Base-by-base conservation (phyloP, 1,140 invertebrate genomes). In the Hyles euphorbiae region DNA sequence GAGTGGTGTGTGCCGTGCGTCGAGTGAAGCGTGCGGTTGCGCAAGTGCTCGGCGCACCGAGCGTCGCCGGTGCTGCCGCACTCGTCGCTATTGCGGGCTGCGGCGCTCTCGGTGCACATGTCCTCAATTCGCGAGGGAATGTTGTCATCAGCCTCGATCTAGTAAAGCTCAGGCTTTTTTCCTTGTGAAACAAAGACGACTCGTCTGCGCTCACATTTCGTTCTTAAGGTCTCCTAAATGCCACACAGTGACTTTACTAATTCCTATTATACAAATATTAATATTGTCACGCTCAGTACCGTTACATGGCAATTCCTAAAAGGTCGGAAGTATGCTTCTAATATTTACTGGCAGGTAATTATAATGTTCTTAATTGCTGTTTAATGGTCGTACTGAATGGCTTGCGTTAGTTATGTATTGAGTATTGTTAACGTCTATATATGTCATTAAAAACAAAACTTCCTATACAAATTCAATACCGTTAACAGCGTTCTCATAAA, bases 101-200 rank as follows among this genome's bases (percentile, higher is more conserved):
- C 59, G 49, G 67, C 70, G 65, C 71, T 36, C 36, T 55, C 53
- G 54, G 72, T 75, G 61, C 72, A 61, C 12, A 56, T 65, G 70
- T 56, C 56, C 72, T 60, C 53, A 47, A 45, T 54, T 56, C 49
- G 59, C 22, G 8, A 10, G 40, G 34, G 53, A 33, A 54, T 43
- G 53, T 54, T 22, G 33, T 43, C 40, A 43, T 54, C 53, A 53
- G 36, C 52, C 52, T 53, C 52, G 36, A 12, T 53, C 34, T 36
- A 53, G 36, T 40, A 40, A 22, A 40, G 36, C 36, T 40, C 1
- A 40, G 36, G 2, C 36, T 40, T 40, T 40, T 40, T 40, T 40
- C 36, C 36, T 40, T 40, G 8, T 40, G 36, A 40, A 40, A 40
- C 36, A 40, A 40, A 40, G 36, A 5, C 36, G 8, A 40, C 36